These are phyloP conservation scores for Centropus bengalensis DNA, from an alignment of 2,113 vertebrate species.

Conservation along the genomic window DNA sequence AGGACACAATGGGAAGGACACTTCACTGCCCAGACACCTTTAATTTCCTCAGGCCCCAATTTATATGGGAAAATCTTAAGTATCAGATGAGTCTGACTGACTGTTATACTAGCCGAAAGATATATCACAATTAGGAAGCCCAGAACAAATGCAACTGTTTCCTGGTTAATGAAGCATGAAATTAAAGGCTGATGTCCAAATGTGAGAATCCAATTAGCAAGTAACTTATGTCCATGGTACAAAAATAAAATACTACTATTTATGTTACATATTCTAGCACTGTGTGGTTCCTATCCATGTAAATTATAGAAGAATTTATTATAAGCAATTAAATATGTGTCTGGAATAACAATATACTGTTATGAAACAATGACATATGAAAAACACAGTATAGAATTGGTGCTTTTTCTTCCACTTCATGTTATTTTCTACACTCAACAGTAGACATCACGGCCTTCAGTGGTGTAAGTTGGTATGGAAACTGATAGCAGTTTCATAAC, in stretches of 20 bases:
- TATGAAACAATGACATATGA: neutral
- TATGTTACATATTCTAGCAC: neutral
- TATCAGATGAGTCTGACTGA: conserved; percentile 12
- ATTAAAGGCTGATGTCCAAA: conserved; percentile 54
- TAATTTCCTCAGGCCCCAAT: neutral
- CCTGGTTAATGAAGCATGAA: conserved; percentile 46
- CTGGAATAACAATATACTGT: neutral
- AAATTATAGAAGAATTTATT: neutral
- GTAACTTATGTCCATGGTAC: conserved; percentile 33
- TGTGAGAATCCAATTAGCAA: conserved; percentile 53
- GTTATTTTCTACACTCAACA: neutral
- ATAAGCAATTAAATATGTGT: neutral
- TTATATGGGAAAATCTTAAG: neutral
- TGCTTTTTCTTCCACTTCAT: neutral
- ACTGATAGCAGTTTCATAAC: neutral
- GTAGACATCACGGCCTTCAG: neutral
- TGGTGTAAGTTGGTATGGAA: neutral
- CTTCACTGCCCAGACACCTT: neutral
- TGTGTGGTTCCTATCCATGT: neutral
- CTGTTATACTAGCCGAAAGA: neutral
- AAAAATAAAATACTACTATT: conserved; percentile 43
- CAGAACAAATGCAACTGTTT: conserved; percentile 33
- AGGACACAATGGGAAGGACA: neutral
- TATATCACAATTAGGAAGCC: conserved; percentile 18
- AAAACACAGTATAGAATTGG: neutral